Base-by-base conservation (phyloP, 2,113 vertebrate genomes). In the Dicentrarchus labrax region DNA sequence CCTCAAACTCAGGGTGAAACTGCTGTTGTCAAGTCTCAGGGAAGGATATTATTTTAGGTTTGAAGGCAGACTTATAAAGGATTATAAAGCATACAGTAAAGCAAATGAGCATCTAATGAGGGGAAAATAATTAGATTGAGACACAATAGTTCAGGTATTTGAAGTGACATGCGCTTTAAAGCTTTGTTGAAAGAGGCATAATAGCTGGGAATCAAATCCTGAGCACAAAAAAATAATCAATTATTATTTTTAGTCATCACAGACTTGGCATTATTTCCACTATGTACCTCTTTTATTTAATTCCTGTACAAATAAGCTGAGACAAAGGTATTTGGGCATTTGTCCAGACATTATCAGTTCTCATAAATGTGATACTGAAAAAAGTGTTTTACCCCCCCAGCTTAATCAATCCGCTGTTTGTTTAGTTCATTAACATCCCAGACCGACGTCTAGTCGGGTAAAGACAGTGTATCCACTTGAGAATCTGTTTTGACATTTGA, bases 361-460 rank as follows among this genome's bases (percentile, higher is more conserved):
- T 61, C 45, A 8, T 17, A 9, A 45, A 83, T 72, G 57, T 54
- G 54, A 77, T 24, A 47, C 65, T 8, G 39, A 47, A 36, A 72
- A 16, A 6, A n/a, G 13, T 50, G 30, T 73, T 70, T 76, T 39
- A 30, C 24, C 16, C 47, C 43, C 3, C 47, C 22, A 36, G 30
- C 8, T 38, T 62, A 62, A 78, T 85, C 59, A 77, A 39, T 66
- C 72, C 69, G 43, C 45, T 62, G 66, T 54, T 78, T 74, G 57
- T 82, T 77, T 56, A 50, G 64, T 2, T 72, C 45, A 72, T 76
- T 85, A 72, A 75, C 74, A 65, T 82, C 68, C 38, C 77, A 89
- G 78, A 84, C 82, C 24, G 69, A 78, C 66, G 70, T 82, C 78
- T 78, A 9, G 78, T 36, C 16, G 24, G 41, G 0, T n/a, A 17